Evolutionary conservation across 2,797 vertebrate genomes (phyloP).

Genomic region (Echeneis naucrates): DNA sequence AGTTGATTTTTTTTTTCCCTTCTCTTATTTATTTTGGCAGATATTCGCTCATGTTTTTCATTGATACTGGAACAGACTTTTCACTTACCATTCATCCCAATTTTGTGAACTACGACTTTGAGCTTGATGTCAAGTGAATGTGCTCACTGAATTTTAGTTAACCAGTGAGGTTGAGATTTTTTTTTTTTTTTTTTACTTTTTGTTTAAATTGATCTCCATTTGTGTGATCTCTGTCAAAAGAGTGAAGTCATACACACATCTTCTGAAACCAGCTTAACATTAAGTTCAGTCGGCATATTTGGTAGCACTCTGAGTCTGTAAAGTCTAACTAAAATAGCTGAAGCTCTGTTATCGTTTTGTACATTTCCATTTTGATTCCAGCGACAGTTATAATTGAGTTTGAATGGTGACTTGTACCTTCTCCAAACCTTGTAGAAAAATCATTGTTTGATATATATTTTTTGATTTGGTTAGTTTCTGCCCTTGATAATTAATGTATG

Average conservation of each 20-base stretch:
- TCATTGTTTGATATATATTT: constrained; percentile 85
- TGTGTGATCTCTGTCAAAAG: constrained; percentile 47
- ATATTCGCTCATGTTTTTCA: constrained; percentile 62
- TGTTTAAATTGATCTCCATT: constrained; percentile 49
- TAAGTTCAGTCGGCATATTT: constrained; percentile 64
- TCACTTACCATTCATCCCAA: constrained; percentile 48
- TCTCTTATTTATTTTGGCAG: constrained; percentile 76
- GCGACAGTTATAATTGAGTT: constrained; percentile 67
- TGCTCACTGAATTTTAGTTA: constrained; percentile 61
- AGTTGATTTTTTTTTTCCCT: constrained; percentile 38
- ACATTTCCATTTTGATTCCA: constrained; percentile 70
- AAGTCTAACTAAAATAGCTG: constrained; percentile 59
- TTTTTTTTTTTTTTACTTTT: constrained; percentile 35
- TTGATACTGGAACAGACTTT: constrained; percentile 55
- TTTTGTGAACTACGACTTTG: constrained; percentile 58
- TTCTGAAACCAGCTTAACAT: constrained; percentile 73
- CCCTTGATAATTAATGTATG: constrained; percentile 97
- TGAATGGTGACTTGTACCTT: constrained; percentile 85
- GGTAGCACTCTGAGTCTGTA: constrained; percentile 69
- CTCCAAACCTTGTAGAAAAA: constrained; percentile 82
- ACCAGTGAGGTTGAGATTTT: constrained; percentile 27
- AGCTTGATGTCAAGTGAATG: constrained; percentile 75
- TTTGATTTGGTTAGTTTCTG: constrained; percentile 90
- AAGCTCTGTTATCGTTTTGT: constrained; percentile 68
- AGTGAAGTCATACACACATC: constrained; percentile 47